Percentiles rank a stretch among this genome's conserved stretches.
Evolutionary conservation across 1,140 invertebrate genomes (phyloP).

Genomic region (Drosophila busckii): DNA sequence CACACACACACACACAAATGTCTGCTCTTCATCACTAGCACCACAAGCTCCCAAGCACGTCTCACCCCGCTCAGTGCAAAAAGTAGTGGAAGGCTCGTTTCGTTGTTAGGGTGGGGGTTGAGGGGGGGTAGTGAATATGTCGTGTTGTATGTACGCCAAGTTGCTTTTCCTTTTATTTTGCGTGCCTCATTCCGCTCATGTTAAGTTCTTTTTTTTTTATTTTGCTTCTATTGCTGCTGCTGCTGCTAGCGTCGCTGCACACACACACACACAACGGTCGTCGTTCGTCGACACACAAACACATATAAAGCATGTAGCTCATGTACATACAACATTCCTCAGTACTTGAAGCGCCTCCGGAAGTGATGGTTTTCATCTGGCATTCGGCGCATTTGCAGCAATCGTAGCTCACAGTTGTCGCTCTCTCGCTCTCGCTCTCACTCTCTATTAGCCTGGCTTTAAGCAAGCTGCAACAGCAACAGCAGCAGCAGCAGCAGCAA

Average conservation of each 20-base stretch:
- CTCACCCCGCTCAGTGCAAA: too few relatives aligned
- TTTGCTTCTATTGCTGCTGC: slow-evolving; percentile 8
- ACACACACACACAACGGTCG: slow-evolving; percentile 11
- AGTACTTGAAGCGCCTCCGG: slow-evolving; percentile 78
- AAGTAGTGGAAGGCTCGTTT: too few relatives aligned
- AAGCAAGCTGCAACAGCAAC: background rate
- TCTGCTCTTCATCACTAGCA: too few relatives aligned
- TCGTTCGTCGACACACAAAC: slow-evolving; percentile 9
- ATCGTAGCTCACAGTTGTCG: slow-evolving; percentile 31
- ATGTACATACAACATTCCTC: slow-evolving; percentile 72
- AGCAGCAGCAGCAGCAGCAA: background rate
- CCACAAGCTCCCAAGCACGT: too few relatives aligned
- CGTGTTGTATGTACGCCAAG: too few relatives aligned
- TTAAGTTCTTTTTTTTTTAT: slow-evolving; percentile 33
- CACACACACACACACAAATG: too few relatives aligned
- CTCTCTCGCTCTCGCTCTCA: too few relatives aligned
- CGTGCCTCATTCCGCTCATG: slow-evolving; percentile 32
- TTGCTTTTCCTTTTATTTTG: slow-evolving; percentile 48
- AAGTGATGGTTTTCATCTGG: slow-evolving; percentile 77
- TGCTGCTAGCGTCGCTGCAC: slow-evolving; percentile 15
- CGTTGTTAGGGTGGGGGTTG: too few relatives aligned
- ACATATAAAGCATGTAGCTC: slow-evolving; percentile 12
- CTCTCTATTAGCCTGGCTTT: background rate
- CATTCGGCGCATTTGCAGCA: slow-evolving; percentile 52
- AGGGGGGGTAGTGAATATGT: too few relatives aligned